These are phyloP conservation scores for Pyrocephalus nanus DNA, from an alignment of 2,797 vertebrate genomes.

Conservation along the genomic window DNA sequence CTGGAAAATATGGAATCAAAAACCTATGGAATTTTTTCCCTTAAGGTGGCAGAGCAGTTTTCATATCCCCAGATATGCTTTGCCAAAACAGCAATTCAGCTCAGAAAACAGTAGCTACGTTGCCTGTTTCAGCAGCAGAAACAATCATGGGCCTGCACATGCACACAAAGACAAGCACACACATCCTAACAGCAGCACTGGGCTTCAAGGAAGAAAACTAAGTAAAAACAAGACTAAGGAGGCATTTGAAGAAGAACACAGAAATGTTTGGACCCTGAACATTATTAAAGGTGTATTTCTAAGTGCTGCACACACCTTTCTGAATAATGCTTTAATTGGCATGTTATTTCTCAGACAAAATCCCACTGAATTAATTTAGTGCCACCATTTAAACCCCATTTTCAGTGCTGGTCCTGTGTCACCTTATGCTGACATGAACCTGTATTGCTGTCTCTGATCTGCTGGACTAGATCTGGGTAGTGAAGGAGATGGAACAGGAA, in stretches of 20 bases:
- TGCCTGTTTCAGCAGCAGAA: not conserved
- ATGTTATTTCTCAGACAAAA: conserved; percentile 51
- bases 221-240: not conserved
- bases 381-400: conserved; percentile 48
- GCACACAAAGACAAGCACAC: not conserved
- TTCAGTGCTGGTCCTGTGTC: not conserved
- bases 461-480: not conserved
- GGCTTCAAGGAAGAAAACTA: not conserved
- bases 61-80: not conserved
- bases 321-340: conserved; percentile 59
- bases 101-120: not conserved
- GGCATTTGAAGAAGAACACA: not conserved
- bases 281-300: not conserved
- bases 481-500: not conserved
- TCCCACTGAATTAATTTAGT: conserved; percentile 49
- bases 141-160: not conserved
- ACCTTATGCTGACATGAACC: not conserved
- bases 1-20: not conserved
- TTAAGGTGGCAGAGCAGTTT: not conserved
- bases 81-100: not conserved
- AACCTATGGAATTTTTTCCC: not conserved
- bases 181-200: not conserved
- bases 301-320: not conserved
- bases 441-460: not conserved
- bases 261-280: not conserved